These are phyloP conservation scores for Rhynchophorus ferrugineus DNA, from an alignment of 1,140 invertebrate species.

Conservation along the genomic window DNA sequence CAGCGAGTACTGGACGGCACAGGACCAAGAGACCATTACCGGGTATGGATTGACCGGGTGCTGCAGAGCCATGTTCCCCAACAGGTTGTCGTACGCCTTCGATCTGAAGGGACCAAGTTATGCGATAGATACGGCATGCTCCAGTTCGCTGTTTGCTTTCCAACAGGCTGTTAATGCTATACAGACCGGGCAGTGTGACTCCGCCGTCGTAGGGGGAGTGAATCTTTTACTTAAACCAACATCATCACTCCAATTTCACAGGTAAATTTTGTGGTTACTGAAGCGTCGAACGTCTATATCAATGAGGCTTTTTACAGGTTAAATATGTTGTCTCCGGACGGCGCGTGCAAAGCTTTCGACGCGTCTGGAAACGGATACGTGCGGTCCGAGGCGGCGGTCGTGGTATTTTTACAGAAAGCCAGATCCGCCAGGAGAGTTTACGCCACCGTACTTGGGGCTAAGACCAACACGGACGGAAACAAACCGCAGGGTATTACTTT, in stretches of 20 bases:
- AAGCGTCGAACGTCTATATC: background rate
- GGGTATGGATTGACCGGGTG: conserved; percentile 92
- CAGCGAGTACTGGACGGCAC: conserved; percentile 67
- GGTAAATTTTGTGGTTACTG: background rate
- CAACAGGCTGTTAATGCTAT: conserved; percentile 81
- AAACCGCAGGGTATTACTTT: conserved; percentile 89
- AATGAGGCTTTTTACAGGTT: conserved; percentile 44
- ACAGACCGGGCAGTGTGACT: conserved; percentile 77
- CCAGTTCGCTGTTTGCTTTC: conserved; percentile 82
- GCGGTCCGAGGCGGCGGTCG: conserved; percentile 78
- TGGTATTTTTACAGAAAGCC: conserved; percentile 73
- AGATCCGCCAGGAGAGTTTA: conserved; percentile 72
- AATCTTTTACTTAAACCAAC: conserved; percentile 81
- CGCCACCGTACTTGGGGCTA: conserved; percentile 76
- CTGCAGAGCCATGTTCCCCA: conserved; percentile 90
- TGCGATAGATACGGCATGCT: conserved; percentile 92
- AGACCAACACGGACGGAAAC: conserved; percentile 82
- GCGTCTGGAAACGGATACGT: conserved; percentile 85
- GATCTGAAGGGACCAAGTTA: conserved; percentile 88
- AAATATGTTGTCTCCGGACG: conserved; percentile 83
- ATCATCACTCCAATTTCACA: conserved; percentile 86
- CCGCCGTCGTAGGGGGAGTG: conserved; percentile 83
- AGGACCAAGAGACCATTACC: conserved; percentile 67
- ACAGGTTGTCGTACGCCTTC: conserved; percentile 91
- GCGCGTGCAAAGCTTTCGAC: conserved; percentile 91